phyloP scores from a whole-genome alignment of 2,888 invertebrate species.

The Brachypalpus laphriformis region DNA sequence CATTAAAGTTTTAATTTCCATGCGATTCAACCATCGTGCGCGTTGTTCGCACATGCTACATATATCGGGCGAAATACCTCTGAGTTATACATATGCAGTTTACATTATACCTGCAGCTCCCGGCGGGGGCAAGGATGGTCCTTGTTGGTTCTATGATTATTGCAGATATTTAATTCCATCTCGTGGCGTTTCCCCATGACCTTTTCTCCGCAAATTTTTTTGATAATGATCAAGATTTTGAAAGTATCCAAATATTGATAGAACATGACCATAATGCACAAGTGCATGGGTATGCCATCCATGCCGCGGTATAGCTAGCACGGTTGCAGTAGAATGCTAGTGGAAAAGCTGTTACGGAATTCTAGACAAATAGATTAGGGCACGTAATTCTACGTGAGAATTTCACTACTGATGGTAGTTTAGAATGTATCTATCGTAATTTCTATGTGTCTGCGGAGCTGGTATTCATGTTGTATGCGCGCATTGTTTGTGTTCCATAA shows the following conservation, averaged over 20 bases:
- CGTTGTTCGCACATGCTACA: not conserved
- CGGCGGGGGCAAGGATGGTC: too few relatives aligned
- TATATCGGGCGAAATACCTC: not conserved
- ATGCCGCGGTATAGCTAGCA: not conserved
- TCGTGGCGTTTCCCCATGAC: not conserved
- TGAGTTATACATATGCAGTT: slow-evolving; percentile 35
- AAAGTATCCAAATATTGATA: slow-evolving; percentile 63
- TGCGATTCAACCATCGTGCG: not conserved
- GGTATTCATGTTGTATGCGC: not conserved
- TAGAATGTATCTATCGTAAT: slow-evolving; percentile 15
- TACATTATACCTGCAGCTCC: not conserved
- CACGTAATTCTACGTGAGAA: slow-evolving; percentile 71
- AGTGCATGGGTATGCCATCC: not conserved
- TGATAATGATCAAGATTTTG: slow-evolving; percentile 43
- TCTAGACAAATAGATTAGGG: slow-evolving; percentile 56
- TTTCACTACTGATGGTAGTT: slow-evolving; percentile 29
- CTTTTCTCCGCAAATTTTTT: not conserved
- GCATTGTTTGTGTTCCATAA: slow-evolving; percentile 43
- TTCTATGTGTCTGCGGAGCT: slow-evolving; percentile 4
- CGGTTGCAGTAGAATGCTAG: slow-evolving; percentile 8
- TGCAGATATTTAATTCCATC: slow-evolving; percentile 37
- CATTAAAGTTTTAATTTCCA: slow-evolving; percentile 38
- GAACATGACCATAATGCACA: slow-evolving; percentile 69
- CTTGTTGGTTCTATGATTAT: slow-evolving; percentile 28
- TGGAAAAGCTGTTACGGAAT: slow-evolving; percentile 19